These are phyloP conservation scores for Matsumyia berberina DNA, from an alignment of 2,888 invertebrate genomes.

Conservation along the genomic window DNA sequence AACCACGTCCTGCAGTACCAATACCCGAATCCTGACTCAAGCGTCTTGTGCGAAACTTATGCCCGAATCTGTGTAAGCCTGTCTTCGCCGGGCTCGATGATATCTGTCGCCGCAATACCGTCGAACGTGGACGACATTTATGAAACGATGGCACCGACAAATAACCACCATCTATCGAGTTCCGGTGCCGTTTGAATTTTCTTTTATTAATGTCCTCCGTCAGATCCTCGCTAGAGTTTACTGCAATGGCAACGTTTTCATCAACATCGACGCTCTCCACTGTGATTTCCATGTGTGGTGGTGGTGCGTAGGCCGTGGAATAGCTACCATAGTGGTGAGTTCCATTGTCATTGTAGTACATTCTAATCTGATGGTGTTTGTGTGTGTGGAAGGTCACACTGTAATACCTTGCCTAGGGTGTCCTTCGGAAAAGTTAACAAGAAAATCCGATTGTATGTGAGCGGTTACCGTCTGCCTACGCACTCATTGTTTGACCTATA, in stretches of 20 bases:
- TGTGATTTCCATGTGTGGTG: slow-evolving; percentile 55
- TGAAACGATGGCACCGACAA: slow-evolving; percentile 82
- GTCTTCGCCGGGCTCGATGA: slow-evolving; percentile 83
- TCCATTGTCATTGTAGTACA: slow-evolving; percentile 62
- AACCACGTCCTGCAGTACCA: slow-evolving; percentile 80
- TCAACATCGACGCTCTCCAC: slow-evolving; percentile 78
- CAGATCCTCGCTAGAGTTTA: slow-evolving; percentile 82
- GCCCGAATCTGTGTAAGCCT: slow-evolving; percentile 78
- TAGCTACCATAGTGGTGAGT: slow-evolving; percentile 53
- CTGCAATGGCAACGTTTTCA: slow-evolving; percentile 80
- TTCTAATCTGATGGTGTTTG: slow-evolving; percentile 22
- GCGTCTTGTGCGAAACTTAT: slow-evolving; percentile 79
- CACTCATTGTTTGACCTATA: slow-evolving; percentile 67
- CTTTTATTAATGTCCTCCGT: slow-evolving; percentile 77
- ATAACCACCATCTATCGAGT: slow-evolving; percentile 79
- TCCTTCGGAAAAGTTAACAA: slow-evolving; percentile 50
- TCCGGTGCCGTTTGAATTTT: slow-evolving; percentile 69
- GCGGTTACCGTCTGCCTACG: slow-evolving; percentile 45
- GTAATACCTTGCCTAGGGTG: slow-evolving; percentile 27
- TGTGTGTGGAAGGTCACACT: slow-evolving; percentile 23
- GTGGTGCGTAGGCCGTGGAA: slow-evolving; percentile 53
- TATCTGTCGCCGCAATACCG: slow-evolving; percentile 79
- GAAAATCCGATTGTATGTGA: slow-evolving; percentile 14
- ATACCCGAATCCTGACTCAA: slow-evolving; percentile 84
- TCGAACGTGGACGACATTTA: slow-evolving; percentile 78